Percentiles rank a stretch among this genome's conserved stretches.
phyloP scores from a whole-genome alignment of 2,888 invertebrate genomes.

The Brachyptera putata region DNA sequence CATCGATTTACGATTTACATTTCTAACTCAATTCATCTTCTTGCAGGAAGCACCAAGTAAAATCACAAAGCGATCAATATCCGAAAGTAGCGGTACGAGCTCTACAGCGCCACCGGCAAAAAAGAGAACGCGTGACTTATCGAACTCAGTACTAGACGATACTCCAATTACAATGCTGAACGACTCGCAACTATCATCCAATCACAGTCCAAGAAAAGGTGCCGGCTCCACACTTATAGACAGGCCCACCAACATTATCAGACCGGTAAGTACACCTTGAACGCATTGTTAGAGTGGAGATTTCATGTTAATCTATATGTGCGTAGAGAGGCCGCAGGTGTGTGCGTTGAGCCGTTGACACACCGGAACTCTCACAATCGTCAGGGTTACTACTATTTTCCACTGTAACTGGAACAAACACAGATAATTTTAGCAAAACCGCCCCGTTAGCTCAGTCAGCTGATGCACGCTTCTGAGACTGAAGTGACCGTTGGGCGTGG shows the following conservation, averaged over 20 bases:
- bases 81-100: slow-evolving; percentile 39
- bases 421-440: too few species aligned
- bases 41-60: slow-evolving; percentile 37
- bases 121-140: slow-evolving; percentile 19
- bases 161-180: slow-evolving; percentile 27
- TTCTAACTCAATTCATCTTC: too few species aligned
- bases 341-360: too few species aligned
- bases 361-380: too few species aligned
- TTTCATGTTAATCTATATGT: too few species aligned
- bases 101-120: slow-evolving; percentile 24
- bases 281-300: slow-evolving; percentile 1
- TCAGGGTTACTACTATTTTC: too few species aligned
- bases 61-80: slow-evolving; percentile 43
- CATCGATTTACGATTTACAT: too few species aligned
- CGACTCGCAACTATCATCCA: slow-evolving; percentile 29
- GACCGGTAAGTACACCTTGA: slow-evolving; percentile 58
- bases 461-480: too few species aligned
- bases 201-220: slow-evolving; percentile 41
- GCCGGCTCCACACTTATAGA: slow-evolving; percentile 58
- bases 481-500: too few species aligned
- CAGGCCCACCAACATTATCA: slow-evolving; percentile 61
- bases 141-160: slow-evolving; percentile 29
- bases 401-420: too few species aligned
- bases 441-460: too few species aligned
- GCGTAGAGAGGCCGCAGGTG: too few species aligned